Percentiles rank a stretch among this genome's conserved stretches.
These are phyloP conservation scores for Pristionchus arcanus DNA, from an alignment of 2,888 invertebrate genomes.

Conservation along the genomic window DNA sequence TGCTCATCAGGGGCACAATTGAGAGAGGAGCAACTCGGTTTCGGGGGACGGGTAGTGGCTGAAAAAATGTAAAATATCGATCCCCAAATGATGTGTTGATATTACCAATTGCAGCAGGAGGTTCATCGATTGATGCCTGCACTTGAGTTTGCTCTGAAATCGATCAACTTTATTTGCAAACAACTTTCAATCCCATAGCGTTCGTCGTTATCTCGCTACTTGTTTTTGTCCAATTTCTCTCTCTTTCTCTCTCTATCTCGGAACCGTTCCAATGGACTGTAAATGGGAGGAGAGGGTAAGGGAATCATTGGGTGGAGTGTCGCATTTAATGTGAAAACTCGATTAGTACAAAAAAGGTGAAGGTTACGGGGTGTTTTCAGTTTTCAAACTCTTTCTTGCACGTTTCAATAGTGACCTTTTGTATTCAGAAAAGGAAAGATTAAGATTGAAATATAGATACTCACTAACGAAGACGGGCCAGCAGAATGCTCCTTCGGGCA, in stretches of 20 bases:
- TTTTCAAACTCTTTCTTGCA: background rate
- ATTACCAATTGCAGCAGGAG: background rate
- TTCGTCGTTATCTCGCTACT: background rate
- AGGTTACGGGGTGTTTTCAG: constrained; percentile 16
- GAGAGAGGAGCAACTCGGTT: constrained; percentile 3
- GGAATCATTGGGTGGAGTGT: background rate
- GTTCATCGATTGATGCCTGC: background rate
- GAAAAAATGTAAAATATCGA: background rate
- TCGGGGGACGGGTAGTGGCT: background rate
- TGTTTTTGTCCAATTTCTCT: background rate
- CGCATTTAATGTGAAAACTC: background rate
- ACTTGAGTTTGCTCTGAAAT: constrained; percentile 42
- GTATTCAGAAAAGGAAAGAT: background rate
- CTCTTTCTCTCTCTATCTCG: too few species aligned
- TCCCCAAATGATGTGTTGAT: background rate
- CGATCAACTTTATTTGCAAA: background rate
- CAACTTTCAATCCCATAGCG: background rate
- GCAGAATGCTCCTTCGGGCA: constrained; percentile 50
- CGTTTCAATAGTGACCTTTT: background rate
- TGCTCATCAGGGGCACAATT: constrained; percentile 3
- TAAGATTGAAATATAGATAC: background rate
- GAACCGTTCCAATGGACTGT: constrained; percentile 45
- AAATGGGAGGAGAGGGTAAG: constrained; percentile 4
- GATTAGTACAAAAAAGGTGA: background rate
- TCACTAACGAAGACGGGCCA: constrained; percentile 19